Base-by-base conservation (phyloP, 2,113 vertebrate genomes). In the Capricornis sumatraensis region DNA sequence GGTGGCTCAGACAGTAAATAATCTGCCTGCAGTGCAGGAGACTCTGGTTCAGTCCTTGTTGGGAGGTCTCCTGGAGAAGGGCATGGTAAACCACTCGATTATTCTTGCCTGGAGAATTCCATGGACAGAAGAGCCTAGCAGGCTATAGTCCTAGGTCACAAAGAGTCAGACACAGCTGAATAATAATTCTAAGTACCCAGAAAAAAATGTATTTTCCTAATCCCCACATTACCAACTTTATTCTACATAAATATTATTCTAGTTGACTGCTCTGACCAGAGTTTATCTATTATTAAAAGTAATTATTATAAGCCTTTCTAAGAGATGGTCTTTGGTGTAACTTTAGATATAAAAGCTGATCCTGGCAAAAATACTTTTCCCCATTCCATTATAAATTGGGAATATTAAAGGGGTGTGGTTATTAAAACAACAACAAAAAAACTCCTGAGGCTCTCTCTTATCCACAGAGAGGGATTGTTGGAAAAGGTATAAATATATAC, bases 271-370 rank as follows among this genome's bases (percentile, higher is more conserved):
- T 78, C 25, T 84, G 79, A 74, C 71, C 15, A 3, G 0, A 87
- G 11, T 87, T 86, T 95, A 15, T 53, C 96, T 97, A 85, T 88
- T 11, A 89, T 89, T 89, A 64, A 13, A 40, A 96, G 84, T 12
- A 55, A 64, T 17, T 14, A 57, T 55, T n/a, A 0, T 64, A 19
- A 64, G 45, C 94, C n/a, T 88, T 93, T 15, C 1, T 82, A 96
- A 64, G 83, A 96, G 25, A 45, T 47, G 45, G 13, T 50, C 33
- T 92, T 93, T 28, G 14, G 5, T n/a, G 1, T 78, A 78, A 3
- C 94, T 53, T 95, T 89, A 96, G 36, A 14, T 40, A 15, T 90
- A 45, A 30, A 28, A 11, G 33, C 4, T 30, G 23, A 87, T 62
- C 74, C 40, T 53, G 53, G 87, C 12, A 9, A 95, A 96, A n/a